Evolutionary conservation across 1,140 invertebrate genomes (phyloP).

Genomic region (Fopius arisanus): DNA sequence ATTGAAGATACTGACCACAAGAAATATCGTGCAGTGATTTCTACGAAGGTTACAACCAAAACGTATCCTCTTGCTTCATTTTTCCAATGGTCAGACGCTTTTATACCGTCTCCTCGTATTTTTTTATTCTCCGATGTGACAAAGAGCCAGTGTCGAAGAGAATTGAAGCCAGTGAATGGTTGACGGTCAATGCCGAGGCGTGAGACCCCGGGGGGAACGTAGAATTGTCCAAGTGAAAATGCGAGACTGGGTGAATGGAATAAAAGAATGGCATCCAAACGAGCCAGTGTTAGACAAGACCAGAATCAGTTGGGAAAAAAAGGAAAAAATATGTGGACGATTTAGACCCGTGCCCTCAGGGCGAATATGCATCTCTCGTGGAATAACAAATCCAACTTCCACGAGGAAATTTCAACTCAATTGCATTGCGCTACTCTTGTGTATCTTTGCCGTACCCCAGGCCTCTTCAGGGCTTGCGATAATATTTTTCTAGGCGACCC

Average conservation of each 20-base stretch:
- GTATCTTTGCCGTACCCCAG: not conserved
- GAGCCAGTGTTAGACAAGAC: conserved; percentile 30
- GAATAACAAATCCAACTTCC: conserved; percentile 11
- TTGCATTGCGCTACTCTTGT: not conserved
- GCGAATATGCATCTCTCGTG: not conserved
- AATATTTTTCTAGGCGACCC: conserved; percentile 44
- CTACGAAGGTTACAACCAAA: conserved; percentile 6
- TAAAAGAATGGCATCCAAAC: conserved; percentile 39
- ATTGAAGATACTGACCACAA: conserved; percentile 16
- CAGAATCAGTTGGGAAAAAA: not conserved
- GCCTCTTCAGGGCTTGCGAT: conserved; percentile 35
- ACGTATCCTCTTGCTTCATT: conserved; percentile 2
- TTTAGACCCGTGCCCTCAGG: not conserved
- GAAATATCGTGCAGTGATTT: conserved; percentile 13
- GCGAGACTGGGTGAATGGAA: conserved; percentile 31
- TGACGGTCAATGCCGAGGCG: conserved; percentile 38
- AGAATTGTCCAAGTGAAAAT: conserved; percentile 40
- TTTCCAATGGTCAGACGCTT: conserved; percentile 14
- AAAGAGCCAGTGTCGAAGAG: conserved; percentile 22
- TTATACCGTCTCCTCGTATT: conserved; percentile 7
- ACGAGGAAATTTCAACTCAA: not conserved
- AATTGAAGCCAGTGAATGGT: conserved; percentile 24
- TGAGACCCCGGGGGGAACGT: conserved; percentile 38
- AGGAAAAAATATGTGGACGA: not conserved
- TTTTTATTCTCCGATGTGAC: conserved; percentile 22